A percentile compares a stretch with the other conserved stretches of the same genome.
These are phyloP conservation scores for Germaria angustata DNA, from an alignment of 2,888 invertebrate genomes.

Conservation along the genomic window DNA sequence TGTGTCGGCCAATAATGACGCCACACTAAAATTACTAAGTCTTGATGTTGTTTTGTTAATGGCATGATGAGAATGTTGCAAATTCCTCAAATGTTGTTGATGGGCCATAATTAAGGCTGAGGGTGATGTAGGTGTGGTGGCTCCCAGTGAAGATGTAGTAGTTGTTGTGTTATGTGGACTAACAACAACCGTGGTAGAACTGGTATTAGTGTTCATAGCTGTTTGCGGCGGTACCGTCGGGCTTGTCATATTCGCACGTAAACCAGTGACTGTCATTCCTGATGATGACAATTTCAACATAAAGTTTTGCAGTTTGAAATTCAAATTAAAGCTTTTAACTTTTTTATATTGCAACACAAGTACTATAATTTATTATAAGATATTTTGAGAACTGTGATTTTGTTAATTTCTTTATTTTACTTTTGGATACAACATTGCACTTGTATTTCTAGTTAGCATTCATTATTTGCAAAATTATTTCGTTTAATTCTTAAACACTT, in stretches of 20 bases:
- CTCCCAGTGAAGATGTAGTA: conserved; percentile 45
- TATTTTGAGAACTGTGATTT: neutral
- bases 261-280: conserved; percentile 83
- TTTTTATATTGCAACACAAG: conserved; percentile 14
- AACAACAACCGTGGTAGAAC: conserved; percentile 66
- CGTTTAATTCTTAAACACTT: conserved; percentile 25
- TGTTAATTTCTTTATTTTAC: conserved; percentile 6
- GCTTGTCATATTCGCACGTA: conserved; percentile 84
- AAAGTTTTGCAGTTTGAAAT: conserved; percentile 45
- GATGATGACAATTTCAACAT: conserved; percentile 80
- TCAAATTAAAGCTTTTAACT: neutral
- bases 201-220: conserved; percentile 72
- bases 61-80: conserved; percentile 73
- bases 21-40: conserved; percentile 91
- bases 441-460: conserved; percentile 45
- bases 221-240: conserved; percentile 81
- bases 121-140: conserved; percentile 73
- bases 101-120: conserved; percentile 75
- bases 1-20: conserved; percentile 91
- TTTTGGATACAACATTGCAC: conserved; percentile 69
- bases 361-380: conserved; percentile 6
- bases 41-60: conserved; percentile 83
- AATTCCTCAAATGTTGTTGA: conserved; percentile 72
- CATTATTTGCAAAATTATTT: neutral
- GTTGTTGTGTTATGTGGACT: conserved; percentile 63